phyloP scores from a whole-genome alignment of 2,113 vertebrate genomes.

The Sinocyclocheilus grahami region DNA sequence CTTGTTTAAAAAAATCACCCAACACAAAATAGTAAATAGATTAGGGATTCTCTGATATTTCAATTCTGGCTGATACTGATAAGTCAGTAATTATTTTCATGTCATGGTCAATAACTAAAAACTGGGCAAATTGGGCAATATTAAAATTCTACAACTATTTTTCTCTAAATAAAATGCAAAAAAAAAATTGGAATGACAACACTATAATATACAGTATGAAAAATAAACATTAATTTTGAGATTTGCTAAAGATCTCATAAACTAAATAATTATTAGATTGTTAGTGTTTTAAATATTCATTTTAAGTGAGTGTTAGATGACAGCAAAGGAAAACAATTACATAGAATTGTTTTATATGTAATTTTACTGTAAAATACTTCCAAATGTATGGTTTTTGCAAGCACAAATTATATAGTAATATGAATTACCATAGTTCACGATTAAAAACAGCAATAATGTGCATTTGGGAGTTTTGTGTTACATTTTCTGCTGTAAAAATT shows the following conservation, averaged over 20 bases:
- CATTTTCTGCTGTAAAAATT: not conserved
- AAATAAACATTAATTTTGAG: too few relatives aligned
- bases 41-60: not conserved
- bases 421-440: not conserved
- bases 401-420: not conserved
- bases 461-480: not conserved
- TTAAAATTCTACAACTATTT: not conserved
- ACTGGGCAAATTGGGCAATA: not conserved
- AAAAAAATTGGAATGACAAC: not conserved
- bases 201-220: not conserved
- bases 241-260: too few relatives aligned
- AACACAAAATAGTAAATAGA: not conserved
- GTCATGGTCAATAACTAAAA: not conserved
- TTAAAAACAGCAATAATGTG: not conserved
- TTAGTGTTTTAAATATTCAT: too few relatives aligned
- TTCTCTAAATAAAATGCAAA: not conserved
- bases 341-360: not conserved
- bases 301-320: too few relatives aligned
- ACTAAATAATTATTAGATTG: too few relatives aligned
- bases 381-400: too few relatives aligned
- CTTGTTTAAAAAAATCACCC: not conserved
- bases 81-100: not conserved
- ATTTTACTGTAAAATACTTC: not conserved
- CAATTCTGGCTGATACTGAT: not conserved
- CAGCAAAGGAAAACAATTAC: not conserved